A percentile compares a stretch with the other conserved stretches of the same genome.
These are phyloP conservation scores for Steatocranus sp. DNA, from an alignment of 2,797 vertebrate species.

Conservation along the genomic window DNA sequence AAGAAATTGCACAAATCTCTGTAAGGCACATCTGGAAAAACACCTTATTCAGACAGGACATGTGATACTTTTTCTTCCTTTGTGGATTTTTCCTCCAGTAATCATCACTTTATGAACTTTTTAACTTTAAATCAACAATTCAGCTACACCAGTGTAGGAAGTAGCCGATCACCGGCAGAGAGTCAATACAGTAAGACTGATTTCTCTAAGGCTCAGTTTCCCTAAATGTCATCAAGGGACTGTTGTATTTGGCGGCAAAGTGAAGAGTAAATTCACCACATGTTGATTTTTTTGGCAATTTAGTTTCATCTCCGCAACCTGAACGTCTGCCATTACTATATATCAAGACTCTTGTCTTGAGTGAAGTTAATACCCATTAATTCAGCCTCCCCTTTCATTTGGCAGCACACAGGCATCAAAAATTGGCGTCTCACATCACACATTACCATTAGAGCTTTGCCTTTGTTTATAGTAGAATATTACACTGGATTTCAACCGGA, in stretches of 20 bases:
- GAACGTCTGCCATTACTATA: not conserved
- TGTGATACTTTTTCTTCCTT: not conserved
- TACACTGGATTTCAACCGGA: not conserved
- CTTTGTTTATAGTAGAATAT: not conserved
- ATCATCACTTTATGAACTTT: not conserved
- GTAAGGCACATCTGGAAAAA: not conserved
- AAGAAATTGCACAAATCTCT: not conserved
- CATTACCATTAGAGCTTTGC: not conserved
- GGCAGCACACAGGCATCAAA: not conserved
- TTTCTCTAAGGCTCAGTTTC: not conserved
- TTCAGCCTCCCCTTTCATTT: not conserved
- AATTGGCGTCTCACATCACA: not conserved
- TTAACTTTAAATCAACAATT: not conserved
- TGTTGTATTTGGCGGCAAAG: slow-evolving; percentile 14
- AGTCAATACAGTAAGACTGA: not conserved
- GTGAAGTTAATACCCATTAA: not conserved
- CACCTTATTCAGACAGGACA: not conserved
- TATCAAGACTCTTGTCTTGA: not conserved
- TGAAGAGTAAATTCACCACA: not conserved
- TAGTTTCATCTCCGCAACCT: slow-evolving; percentile 1
- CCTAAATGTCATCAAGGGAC: not conserved
- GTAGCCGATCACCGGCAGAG: not conserved
- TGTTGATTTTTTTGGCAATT: not conserved
- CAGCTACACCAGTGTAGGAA: not conserved
- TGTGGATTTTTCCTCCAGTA: not conserved